These are phyloP conservation scores for Eupithecia subumbrata DNA, from an alignment of 2,888 invertebrate species.

Conservation along the genomic window DNA sequence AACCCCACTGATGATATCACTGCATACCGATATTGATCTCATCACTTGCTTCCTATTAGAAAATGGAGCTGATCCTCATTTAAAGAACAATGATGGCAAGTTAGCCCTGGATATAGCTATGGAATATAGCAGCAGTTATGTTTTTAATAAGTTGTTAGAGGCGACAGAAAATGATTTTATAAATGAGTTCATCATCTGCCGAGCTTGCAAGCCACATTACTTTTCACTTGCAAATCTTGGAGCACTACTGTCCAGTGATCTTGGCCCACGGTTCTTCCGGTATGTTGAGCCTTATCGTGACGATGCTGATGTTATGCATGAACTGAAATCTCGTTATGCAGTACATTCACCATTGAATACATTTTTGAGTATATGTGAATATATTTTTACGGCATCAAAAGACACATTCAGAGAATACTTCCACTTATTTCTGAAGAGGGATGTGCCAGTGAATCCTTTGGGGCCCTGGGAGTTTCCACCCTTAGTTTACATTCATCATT, in stretches of 20 bases:
- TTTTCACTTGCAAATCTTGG: slow-evolving; percentile 73
- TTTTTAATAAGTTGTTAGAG: slow-evolving; percentile 65
- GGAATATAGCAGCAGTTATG: slow-evolving; percentile 57
- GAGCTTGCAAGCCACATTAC: slow-evolving; percentile 74
- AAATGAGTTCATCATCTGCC: slow-evolving; percentile 64
- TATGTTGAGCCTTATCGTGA: slow-evolving; percentile 58
- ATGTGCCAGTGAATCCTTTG: slow-evolving; percentile 70
- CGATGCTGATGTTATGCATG: slow-evolving; percentile 55
- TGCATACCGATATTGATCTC: slow-evolving; percentile 62
- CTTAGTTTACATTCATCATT: slow-evolving; percentile 71
- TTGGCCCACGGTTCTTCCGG: slow-evolving; percentile 74
- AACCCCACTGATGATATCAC: slow-evolving; percentile 69
- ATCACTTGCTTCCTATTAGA: slow-evolving; percentile 68
- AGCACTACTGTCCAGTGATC: slow-evolving; percentile 65
- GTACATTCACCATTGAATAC: slow-evolving; percentile 72
- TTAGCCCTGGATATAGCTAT: slow-evolving; percentile 70
- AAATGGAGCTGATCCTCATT: slow-evolving; percentile 70
- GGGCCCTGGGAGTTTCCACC: slow-evolving; percentile 74
- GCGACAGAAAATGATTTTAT: slow-evolving; percentile 62
- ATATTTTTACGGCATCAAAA: slow-evolving; percentile 66
- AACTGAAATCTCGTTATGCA: slow-evolving; percentile 58
- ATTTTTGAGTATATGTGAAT: slow-evolving; percentile 73
- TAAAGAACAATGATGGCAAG: slow-evolving; percentile 63
- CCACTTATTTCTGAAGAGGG: slow-evolving; percentile 70
- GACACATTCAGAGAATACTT: slow-evolving; percentile 72